Conservation (phyloP, 1,140 invertebrate genomes). For the Pissodes strobi region DNA sequence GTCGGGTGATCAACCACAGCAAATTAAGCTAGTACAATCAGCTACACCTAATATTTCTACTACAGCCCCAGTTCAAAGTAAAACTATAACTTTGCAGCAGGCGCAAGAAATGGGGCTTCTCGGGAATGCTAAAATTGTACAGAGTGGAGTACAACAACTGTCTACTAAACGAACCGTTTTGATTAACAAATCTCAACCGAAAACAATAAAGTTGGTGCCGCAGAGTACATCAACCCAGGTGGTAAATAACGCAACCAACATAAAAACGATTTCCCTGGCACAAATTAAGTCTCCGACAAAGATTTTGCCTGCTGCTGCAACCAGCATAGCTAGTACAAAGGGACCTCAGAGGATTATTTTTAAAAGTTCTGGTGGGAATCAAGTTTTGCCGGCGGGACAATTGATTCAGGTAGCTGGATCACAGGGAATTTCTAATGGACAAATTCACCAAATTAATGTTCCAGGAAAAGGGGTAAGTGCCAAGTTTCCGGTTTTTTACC, state of each 20-base stretch:
- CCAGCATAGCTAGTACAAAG: slow-evolving; percentile 55
- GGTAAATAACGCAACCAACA: slow-evolving; percentile 3
- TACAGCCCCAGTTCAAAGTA: slow-evolving; percentile 60
- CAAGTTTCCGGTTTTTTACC: not conserved
- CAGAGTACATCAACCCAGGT: slow-evolving; percentile 41
- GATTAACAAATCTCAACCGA: slow-evolving; percentile 54
- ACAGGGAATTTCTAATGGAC: slow-evolving; percentile 59
- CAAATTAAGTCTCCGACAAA: slow-evolving; percentile 67
- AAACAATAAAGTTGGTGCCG: slow-evolving; percentile 49
- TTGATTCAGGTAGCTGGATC: slow-evolving; percentile 66
- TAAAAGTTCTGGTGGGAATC: slow-evolving; percentile 58
- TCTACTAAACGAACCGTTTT: slow-evolving; percentile 55
- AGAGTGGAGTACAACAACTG: slow-evolving; percentile 51
- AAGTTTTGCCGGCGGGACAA: slow-evolving; percentile 56
- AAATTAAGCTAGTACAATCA: slow-evolving; percentile 43
- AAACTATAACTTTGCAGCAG: slow-evolving; percentile 72
- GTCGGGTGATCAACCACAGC: slow-evolving; percentile 27
- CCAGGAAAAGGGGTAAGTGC: slow-evolving; percentile 66
- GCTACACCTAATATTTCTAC: not conserved
- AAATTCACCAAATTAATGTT: slow-evolving; percentile 73
- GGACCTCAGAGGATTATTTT: slow-evolving; percentile 64
- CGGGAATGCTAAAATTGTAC: slow-evolving; percentile 61
- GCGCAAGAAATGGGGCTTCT: slow-evolving; percentile 70
- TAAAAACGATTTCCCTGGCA: slow-evolving; percentile 41
- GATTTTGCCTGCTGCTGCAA: slow-evolving; percentile 68